These are phyloP conservation scores for Drymodes brunneopygia DNA, from an alignment of 2,113 vertebrate genomes.

Conservation along the genomic window DNA sequence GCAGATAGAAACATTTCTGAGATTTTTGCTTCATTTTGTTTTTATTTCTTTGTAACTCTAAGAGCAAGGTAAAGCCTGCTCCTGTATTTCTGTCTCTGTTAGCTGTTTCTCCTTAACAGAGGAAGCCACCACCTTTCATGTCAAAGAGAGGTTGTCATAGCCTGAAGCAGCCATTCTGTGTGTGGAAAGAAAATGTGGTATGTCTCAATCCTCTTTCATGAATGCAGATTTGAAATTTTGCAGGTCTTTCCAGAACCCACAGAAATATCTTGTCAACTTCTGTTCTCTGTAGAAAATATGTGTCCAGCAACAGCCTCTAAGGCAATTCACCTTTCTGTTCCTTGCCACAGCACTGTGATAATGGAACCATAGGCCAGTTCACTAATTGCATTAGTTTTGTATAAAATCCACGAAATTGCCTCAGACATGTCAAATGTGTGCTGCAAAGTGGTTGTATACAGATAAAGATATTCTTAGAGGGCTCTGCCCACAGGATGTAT, in stretches of 20 bases:
- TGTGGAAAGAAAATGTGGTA: background rate
- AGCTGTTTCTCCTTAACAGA: background rate
- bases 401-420: background rate
- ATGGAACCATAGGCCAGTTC: background rate
- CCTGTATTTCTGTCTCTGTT: background rate
- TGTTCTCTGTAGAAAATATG: background rate
- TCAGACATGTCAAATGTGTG: background rate
- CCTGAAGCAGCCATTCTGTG: background rate
- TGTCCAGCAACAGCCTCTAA: background rate
- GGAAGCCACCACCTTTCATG: background rate
- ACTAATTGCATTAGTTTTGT: background rate
- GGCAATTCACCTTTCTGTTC: background rate
- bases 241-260: background rate
- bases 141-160: background rate
- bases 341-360: background rate
- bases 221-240: background rate
- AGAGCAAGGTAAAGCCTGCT: background rate
- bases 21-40: background rate
- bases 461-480: background rate
- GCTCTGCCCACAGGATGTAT: background rate
- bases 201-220: background rate
- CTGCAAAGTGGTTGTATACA: background rate
- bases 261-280: background rate
- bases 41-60: background rate
- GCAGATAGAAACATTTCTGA: background rate